Evolutionary conservation across 2,888 invertebrate genomes (phyloP).

Genomic region (Bedellia somnulentella): DNA sequence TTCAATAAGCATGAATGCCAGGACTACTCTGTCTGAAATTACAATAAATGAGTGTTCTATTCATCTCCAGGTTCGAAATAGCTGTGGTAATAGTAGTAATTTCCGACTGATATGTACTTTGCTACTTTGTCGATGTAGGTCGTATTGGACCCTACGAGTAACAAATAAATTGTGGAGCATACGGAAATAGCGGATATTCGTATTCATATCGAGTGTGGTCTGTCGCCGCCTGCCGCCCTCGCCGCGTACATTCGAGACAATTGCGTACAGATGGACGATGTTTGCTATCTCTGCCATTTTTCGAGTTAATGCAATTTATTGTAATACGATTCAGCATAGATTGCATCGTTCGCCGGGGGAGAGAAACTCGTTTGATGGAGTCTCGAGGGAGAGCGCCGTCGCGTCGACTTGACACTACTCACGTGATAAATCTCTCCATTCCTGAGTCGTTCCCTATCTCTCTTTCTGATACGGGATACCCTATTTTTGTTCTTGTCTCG

Average conservation of each 20-base stretch:
- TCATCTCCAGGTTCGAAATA: no score
- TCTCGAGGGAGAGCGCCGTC: conserved; percentile 45
- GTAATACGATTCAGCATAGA: conserved; percentile 63
- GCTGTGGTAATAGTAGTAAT: no score
- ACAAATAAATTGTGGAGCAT: conserved; percentile 18
- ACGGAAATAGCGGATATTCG: conserved; percentile 37
- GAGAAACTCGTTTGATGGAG: conserved; percentile 58
- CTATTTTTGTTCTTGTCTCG: conserved; percentile 32
- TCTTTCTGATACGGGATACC: conserved; percentile 26
- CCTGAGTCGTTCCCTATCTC: conserved; percentile 23
- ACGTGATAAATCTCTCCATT: conserved; percentile 54
- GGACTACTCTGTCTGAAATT: no score
- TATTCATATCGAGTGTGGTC: conserved; percentile 15
- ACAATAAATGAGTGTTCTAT: no score
- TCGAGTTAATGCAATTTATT: conserved; percentile 62
- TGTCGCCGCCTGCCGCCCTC: conserved; percentile 7
- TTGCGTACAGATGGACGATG: conserved; percentile 58
- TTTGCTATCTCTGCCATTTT: conserved; percentile 59
- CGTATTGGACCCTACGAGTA: no score
- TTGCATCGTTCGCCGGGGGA: conserved; percentile 56
- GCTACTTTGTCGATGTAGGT: no score
- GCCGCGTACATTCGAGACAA: conserved; percentile 24
- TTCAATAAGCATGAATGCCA: no score
- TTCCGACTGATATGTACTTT: no score
- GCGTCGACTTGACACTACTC: conserved; percentile 53